phyloP scores from a whole-genome alignment of 2,888 invertebrate species.

The Tetanocera ferruginea region DNA sequence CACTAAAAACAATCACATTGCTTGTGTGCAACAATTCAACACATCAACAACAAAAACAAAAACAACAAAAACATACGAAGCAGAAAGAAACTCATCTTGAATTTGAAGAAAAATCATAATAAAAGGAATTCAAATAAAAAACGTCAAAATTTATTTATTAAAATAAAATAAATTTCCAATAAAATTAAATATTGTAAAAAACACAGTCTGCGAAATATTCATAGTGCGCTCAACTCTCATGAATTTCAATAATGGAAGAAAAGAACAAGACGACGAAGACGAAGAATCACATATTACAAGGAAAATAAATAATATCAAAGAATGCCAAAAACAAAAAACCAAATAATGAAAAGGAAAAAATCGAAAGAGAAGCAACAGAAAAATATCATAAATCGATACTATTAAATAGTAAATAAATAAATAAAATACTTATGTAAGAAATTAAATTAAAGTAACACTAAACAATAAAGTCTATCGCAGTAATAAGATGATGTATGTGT shows the following conservation, averaged over 20 bases:
- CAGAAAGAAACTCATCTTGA: background rate
- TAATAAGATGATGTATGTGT: background rate
- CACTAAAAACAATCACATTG: background rate
- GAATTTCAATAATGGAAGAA: background rate
- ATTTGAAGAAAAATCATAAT: background rate
- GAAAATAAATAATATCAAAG: background rate
- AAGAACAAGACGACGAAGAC: background rate
- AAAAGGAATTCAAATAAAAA: background rate
- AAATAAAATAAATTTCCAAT: background rate
- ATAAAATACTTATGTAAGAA: constrained; percentile 55
- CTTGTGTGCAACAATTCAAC: background rate
- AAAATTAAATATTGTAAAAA: background rate
- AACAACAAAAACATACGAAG: background rate
- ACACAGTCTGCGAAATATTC: constrained; percentile 2
- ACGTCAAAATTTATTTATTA: background rate
- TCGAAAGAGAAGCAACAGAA: constrained; percentile 14
- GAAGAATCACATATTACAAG: background rate
- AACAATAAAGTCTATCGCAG: constrained; percentile 51
- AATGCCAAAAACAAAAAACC: background rate
- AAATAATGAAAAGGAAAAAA: background rate
- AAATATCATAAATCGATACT: constrained; percentile 56
- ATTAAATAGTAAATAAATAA: constrained; percentile 61
- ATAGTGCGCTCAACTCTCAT: too few species aligned
- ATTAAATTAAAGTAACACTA: constrained; percentile 55
- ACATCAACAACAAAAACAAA: background rate